These are phyloP conservation scores for Bujurquina vittata DNA, from an alignment of 2,113 vertebrate species.

Conservation along the genomic window DNA sequence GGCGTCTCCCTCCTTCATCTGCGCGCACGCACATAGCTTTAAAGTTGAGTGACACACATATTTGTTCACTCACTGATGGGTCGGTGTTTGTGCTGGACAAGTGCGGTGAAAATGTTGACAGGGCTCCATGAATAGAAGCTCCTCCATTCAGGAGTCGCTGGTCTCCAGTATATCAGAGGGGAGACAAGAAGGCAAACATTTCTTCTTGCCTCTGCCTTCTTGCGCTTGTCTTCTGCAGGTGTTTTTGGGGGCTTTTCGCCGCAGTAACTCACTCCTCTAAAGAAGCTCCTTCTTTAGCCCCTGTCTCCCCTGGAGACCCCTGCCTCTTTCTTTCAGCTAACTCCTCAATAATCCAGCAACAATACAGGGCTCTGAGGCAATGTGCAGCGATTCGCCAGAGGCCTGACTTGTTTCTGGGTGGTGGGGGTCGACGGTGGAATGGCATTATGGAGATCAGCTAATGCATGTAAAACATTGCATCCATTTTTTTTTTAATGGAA, in stretches of 20 bases:
- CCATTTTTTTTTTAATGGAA: constrained; percentile 76
- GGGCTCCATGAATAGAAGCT: constrained; percentile 23
- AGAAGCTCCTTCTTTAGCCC: constrained; percentile 66
- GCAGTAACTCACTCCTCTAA: constrained; percentile 71
- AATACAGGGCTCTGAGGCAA: constrained; percentile 86
- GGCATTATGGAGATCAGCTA: constrained; percentile 88
- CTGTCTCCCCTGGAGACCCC: constrained; percentile 80
- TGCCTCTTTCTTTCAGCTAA: constrained; percentile 70
- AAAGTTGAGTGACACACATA: constrained; percentile 35
- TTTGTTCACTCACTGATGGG: constrained; percentile 33
- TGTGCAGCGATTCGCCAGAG: constrained; percentile 82
- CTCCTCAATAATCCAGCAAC: constrained; percentile 90
- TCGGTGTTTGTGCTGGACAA: background rate
- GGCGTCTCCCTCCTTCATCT: constrained; percentile 60
- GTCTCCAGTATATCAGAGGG: constrained; percentile 26
- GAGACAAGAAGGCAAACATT: constrained; percentile 17
- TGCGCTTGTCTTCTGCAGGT: constrained; percentile 67
- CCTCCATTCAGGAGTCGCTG: constrained; percentile 68
- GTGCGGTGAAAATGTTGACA: constrained; percentile 22
- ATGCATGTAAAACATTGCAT: constrained; percentile 84
- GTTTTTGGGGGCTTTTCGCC: constrained; percentile 58
- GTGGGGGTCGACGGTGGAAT: constrained; percentile 19
- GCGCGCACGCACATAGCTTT: constrained; percentile 55
- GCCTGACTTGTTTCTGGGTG: constrained; percentile 81
- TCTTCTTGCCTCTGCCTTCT: constrained; percentile 32